These are phyloP conservation scores for Enteromius viviparus DNA, from an alignment of 2,797 vertebrate species.

Conservation along the genomic window DNA sequence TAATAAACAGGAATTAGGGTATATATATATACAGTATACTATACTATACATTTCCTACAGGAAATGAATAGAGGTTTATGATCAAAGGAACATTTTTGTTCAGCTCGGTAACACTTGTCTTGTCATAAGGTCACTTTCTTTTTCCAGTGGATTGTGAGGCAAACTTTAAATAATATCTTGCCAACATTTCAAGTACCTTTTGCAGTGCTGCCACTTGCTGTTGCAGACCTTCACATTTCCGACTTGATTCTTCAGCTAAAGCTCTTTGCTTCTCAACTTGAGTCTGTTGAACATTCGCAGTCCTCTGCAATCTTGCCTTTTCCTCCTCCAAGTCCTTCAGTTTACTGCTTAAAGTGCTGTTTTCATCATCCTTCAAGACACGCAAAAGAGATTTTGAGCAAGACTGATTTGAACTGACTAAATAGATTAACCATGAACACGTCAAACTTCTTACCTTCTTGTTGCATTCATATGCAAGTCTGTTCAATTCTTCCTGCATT, in stretches of 20 bases:
- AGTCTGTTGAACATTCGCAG: constrained; percentile 78
- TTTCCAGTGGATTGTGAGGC: not conserved
- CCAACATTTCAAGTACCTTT: constrained; percentile 77
- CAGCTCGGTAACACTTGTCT: not conserved
- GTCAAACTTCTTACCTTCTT: constrained; percentile 81
- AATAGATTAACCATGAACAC: not conserved
- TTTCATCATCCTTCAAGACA: constrained; percentile 86
- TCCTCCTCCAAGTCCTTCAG: constrained; percentile 87
- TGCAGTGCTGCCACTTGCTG: constrained; percentile 80
- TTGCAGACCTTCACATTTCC: constrained; percentile 82
- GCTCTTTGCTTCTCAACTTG: constrained; percentile 88
- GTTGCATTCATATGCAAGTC: constrained; percentile 80
- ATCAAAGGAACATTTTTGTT: not conserved
- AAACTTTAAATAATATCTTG: not conserved
- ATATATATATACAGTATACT: not conserved
- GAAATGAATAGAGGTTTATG: constrained; percentile 5
- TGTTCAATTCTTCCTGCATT: constrained; percentile 88
- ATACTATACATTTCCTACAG: not conserved
- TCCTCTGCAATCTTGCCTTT: constrained; percentile 79
- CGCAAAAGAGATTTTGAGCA: not conserved
- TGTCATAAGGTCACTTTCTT: not conserved
- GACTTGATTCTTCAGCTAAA: constrained; percentile 82
- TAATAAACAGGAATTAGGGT: constrained; percentile 25
- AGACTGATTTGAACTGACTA: not conserved
- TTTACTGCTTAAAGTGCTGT: constrained; percentile 75